Conservation (phyloP, 2,888 invertebrate species). For the Liodrosophila aerea region DNA sequence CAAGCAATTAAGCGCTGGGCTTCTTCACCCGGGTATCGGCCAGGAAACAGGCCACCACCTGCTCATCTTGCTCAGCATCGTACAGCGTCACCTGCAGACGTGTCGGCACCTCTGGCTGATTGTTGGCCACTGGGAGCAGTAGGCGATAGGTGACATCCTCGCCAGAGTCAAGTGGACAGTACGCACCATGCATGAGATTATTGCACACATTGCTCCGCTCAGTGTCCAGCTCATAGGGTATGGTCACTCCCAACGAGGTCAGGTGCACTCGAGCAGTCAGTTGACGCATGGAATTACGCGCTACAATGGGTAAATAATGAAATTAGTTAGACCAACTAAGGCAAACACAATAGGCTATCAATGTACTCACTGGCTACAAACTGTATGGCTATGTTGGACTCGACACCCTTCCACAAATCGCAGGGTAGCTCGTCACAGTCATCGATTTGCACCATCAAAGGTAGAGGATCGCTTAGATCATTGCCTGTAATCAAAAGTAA, state of each 20-base stretch:
- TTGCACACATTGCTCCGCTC: constrained; percentile 74
- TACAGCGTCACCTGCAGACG: constrained; percentile 69
- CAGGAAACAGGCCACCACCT: constrained; percentile 71
- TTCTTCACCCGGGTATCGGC: constrained; percentile 69
- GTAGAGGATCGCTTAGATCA: constrained; percentile 43
- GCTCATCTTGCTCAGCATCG: constrained; percentile 57
- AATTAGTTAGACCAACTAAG: neutral
- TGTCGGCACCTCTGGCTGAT: constrained; percentile 73
- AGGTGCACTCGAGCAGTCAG: constrained; percentile 56
- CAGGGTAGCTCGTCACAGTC: constrained; percentile 71
- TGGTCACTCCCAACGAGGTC: constrained; percentile 63
- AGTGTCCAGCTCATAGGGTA: constrained; percentile 61
- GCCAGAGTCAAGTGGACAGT: constrained; percentile 79
- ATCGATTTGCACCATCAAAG: constrained; percentile 71
- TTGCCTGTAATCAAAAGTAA: constrained; percentile 47
- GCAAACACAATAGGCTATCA: too few species aligned
- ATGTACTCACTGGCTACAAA: constrained; percentile 74
- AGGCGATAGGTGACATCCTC: constrained; percentile 81
- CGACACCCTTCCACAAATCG: constrained; percentile 55
- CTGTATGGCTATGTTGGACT: constrained; percentile 69
- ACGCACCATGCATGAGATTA: constrained; percentile 75
- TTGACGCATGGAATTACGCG: constrained; percentile 57
- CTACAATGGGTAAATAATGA: constrained; percentile 18
- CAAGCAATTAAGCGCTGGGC: constrained; percentile 8
- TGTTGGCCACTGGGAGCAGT: constrained; percentile 63